A percentile compares a stretch with the other conserved stretches of the same genome.
Conservation (phyloP, 2,888 invertebrate species). For the Nephrotoma flavescens region DNA sequence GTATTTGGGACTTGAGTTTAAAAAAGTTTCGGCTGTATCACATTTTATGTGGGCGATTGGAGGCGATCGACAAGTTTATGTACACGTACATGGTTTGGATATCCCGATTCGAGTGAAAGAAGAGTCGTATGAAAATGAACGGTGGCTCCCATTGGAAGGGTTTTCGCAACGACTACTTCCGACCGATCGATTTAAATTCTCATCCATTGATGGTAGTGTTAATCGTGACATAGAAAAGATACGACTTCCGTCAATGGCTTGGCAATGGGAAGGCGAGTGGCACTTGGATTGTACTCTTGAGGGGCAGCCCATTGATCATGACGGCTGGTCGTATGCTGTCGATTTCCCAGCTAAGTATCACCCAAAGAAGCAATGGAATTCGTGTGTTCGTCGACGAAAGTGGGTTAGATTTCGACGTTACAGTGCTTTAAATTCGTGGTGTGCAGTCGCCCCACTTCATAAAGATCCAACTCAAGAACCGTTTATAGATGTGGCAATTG, state of each 20-base stretch:
- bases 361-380: constrained; percentile 72
- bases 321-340: constrained; percentile 88
- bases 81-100: constrained; percentile 79
- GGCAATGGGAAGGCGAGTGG: constrained; percentile 97
- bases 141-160: constrained; percentile 84
- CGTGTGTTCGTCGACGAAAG: constrained; percentile 74
- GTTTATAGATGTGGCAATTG: constrained; percentile 80
- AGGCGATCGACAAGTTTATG: constrained; percentile 82
- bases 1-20: constrained; percentile 76
- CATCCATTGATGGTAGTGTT: constrained; percentile 65
- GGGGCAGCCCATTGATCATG: constrained; percentile 75
- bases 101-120: constrained; percentile 82
- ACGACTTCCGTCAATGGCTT: constrained; percentile 79
- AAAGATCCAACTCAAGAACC: constrained; percentile 85
- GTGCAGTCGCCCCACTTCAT: constrained; percentile 75
- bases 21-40: constrained; percentile 70
- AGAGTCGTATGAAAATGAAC: constrained; percentile 82
- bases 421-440: constrained; percentile 84
- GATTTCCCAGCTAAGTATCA: constrained; percentile 79
- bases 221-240: constrained; percentile 69
- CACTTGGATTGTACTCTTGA: constrained; percentile 68
- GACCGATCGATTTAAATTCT: constrained; percentile 77
- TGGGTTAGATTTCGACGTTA: constrained; percentile 82
- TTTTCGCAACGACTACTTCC: constrained; percentile 71
- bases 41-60: constrained; percentile 88